These are phyloP conservation scores for Heliopora coerulea DNA, from an alignment of 92 coral and sea anemone species.

Conservation along the genomic window DNA sequence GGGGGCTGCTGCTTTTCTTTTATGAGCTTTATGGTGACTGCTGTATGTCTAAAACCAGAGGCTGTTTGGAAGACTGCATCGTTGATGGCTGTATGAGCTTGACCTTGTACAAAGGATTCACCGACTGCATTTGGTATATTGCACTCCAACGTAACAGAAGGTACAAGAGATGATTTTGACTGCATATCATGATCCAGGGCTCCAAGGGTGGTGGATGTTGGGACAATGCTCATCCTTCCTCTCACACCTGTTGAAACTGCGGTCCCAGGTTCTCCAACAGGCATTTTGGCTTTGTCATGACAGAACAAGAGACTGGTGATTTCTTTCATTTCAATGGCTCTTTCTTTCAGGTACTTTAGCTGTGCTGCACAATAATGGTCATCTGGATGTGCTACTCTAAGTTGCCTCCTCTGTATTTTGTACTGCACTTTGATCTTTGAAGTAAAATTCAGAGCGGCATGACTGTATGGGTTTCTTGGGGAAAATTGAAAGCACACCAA, in stretches of 20 bases:
- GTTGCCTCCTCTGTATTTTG: constrained; percentile 31
- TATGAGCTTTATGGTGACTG: constrained; percentile 31
- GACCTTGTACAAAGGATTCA: constrained; percentile 58
- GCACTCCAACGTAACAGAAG: constrained; percentile 43
- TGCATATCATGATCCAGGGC: constrained; percentile 52
- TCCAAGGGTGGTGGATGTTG: constrained; percentile 33
- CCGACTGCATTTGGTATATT: constrained; percentile 47
- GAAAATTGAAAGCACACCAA: constrained; percentile 49
- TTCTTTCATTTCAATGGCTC: no score
- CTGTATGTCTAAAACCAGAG: constrained; percentile 49
- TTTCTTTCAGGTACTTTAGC: constrained; percentile 44
- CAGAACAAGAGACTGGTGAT: no score
- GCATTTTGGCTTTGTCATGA: constrained; percentile 54
- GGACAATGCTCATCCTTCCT: constrained; percentile 34
- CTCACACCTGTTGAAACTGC: constrained; percentile 50
- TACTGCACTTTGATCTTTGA: constrained; percentile 22
- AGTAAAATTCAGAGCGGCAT: constrained; percentile 38
- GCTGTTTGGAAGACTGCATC: constrained; percentile 55
- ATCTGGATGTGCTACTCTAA: constrained; percentile 40
- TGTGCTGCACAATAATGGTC: constrained; percentile 53
- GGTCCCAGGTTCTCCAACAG: constrained; percentile 52
- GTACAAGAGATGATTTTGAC: neutral
- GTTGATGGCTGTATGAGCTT: constrained; percentile 51
- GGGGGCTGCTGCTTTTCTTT: neutral
- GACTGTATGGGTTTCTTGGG: constrained; percentile 43